A percentile compares a stretch with the other conserved stretches of the same genome.
phyloP scores from a whole-genome alignment of 2,888 invertebrate species.

The Agonopterix heracliana region DNA sequence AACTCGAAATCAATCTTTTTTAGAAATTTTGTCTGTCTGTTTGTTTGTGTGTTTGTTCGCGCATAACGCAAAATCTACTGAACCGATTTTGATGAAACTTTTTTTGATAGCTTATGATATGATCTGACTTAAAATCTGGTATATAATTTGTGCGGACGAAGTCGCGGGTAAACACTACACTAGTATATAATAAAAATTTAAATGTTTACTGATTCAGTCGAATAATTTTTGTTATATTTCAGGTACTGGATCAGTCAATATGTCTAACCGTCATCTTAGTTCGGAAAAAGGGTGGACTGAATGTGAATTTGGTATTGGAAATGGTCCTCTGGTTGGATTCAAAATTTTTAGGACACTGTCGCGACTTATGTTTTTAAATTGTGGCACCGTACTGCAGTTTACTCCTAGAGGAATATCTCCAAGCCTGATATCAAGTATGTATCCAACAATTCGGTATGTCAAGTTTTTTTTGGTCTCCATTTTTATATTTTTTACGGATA shows the following conservation, averaged over 20 bases:
- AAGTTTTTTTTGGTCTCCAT: no score
- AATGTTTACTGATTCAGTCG: background rate
- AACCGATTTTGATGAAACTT: no score
- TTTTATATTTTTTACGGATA: no score
- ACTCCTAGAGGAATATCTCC: constrained; percentile 86
- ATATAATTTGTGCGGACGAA: no score
- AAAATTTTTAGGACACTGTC: constrained; percentile 87
- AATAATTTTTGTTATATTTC: constrained; percentile 20
- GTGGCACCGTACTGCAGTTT: constrained; percentile 85
- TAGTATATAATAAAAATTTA: no score
- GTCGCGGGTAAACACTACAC: no score
- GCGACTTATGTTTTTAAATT: constrained; percentile 84
- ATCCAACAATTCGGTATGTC: background rate
- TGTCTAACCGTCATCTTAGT: constrained; percentile 85
- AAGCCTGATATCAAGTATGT: constrained; percentile 85
- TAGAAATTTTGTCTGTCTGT: no score
- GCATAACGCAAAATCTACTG: no score
- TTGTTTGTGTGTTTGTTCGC: no score
- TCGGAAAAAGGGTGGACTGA: constrained; percentile 93
- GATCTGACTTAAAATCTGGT: no score
- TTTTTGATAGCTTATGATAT: no score
- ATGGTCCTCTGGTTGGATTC: constrained; percentile 85
- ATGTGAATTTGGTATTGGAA: constrained; percentile 89
- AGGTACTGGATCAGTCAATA: constrained; percentile 85
- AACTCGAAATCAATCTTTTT: no score